Conservation (phyloP, 2,888 invertebrate genomes). For the Antitype chi region DNA sequence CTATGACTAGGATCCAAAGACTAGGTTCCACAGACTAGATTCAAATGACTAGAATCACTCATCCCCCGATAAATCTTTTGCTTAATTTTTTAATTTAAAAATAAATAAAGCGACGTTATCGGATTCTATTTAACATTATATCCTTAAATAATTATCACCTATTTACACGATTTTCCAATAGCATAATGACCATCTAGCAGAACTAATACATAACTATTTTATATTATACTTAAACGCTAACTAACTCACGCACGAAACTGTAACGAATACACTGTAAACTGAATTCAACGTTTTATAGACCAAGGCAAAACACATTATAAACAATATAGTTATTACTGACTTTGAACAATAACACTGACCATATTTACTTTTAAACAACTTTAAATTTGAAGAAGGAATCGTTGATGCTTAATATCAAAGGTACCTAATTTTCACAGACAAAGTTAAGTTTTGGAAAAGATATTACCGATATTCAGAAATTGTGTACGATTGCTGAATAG, state of each 20-base stretch:
- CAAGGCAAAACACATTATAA: background rate
- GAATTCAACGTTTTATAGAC: background rate
- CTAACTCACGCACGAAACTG: conserved; percentile 40
- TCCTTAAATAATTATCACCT: conserved; percentile 53
- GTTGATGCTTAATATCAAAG: background rate
- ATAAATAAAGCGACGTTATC: conserved; percentile 78
- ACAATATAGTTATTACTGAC: conserved; percentile 1
- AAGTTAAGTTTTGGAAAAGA: conserved; percentile 8
- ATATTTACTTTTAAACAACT: background rate
- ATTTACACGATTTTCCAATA: conserved; percentile 50
- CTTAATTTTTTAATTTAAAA: conserved; percentile 59
- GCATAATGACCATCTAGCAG: conserved; percentile 40
- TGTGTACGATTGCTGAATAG: conserved; percentile 13
- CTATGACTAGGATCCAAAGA: conserved; percentile 59
- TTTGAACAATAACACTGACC: conserved; percentile 1
- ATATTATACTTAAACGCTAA: conserved; percentile 28
- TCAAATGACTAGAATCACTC: conserved; percentile 85
- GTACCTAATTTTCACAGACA: conserved; percentile 2
- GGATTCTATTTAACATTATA: conserved; percentile 79
- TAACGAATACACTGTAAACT: conserved; percentile 37
- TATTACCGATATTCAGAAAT: background rate
- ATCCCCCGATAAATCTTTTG: conserved; percentile 67
- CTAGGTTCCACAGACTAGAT: conserved; percentile 68
- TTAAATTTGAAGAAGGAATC: background rate
- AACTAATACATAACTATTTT: conserved; percentile 27